These are phyloP conservation scores for Oreortyx pictus DNA, from an alignment of 2,797 vertebrate species.

Conservation along the genomic window DNA sequence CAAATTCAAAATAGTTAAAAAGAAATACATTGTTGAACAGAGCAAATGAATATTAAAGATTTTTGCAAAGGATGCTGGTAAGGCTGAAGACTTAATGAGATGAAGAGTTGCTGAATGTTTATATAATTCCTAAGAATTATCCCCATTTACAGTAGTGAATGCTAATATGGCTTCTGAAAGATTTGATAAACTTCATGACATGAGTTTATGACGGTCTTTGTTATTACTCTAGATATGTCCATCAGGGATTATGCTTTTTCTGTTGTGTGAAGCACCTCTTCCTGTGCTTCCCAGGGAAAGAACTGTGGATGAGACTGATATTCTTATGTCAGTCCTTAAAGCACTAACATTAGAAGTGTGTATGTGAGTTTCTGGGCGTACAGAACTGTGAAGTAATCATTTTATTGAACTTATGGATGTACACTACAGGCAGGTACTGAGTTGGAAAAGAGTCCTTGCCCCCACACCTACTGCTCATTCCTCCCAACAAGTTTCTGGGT, in stretches of 20 bases:
- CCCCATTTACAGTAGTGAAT: not conserved
- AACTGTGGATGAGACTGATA: not conserved
- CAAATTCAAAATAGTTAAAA: conserved; percentile 51
- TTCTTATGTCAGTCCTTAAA: not conserved
- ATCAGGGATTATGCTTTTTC: not conserved
- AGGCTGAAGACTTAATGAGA: not conserved
- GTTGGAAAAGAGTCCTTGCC: not conserved
- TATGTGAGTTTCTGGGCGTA: not conserved
- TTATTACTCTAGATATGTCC: not conserved
- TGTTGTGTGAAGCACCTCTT: not conserved
- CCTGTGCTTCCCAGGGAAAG: not conserved
- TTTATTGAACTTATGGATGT: not conserved
- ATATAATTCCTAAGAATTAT: not conserved
- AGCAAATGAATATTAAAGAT: conserved; percentile 39
- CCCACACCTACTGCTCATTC: not conserved
- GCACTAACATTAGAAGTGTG: not conserved
- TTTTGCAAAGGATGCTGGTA: not conserved
- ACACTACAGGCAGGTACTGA: not conserved
- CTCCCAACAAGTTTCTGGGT: fast-evolving
- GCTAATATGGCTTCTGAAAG: conserved; percentile 5
- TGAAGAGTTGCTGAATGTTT: conserved; percentile 2
- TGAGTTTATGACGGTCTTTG: not conserved
- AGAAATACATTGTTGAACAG: conserved; percentile 3
- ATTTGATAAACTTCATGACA: conserved; percentile 8
- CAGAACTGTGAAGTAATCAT: not conserved